These are phyloP conservation scores for Morinoia aosen DNA, from an alignment of 2,888 invertebrate species.

Conservation along the genomic window DNA sequence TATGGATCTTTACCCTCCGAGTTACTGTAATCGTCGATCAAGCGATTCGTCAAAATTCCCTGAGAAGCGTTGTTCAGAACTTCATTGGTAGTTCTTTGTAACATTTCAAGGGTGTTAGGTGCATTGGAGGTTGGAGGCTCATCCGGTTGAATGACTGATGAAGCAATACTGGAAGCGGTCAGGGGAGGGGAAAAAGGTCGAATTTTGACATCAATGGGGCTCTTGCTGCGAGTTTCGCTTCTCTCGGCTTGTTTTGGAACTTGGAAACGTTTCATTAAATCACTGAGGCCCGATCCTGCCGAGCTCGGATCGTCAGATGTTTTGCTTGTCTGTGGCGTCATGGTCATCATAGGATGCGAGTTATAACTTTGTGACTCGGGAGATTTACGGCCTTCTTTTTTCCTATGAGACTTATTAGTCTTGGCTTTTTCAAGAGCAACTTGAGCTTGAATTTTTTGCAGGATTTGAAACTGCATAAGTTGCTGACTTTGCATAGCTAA, in stretches of 20 bases:
- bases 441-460: constrained; percentile 92
- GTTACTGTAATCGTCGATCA: constrained; percentile 81
- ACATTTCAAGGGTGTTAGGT: constrained; percentile 91
- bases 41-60: constrained; percentile 87
- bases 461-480: constrained; percentile 92
- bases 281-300: constrained; percentile 18
- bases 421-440: constrained; percentile 74
- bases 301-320: not conserved
- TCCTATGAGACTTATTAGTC: not conserved
- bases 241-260: not conserved
- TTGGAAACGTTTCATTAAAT: constrained; percentile 45
- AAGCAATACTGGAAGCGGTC: constrained; percentile 81
- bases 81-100: constrained; percentile 89
- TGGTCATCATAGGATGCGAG: not conserved
- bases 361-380: constrained; percentile 15
- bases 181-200: constrained; percentile 82
- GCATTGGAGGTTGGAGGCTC: constrained; percentile 78
- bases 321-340: constrained; percentile 40
- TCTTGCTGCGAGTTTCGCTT: not conserved
- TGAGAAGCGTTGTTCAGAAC: constrained; percentile 94
- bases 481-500: constrained; percentile 96
- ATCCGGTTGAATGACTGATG: constrained; percentile 65
- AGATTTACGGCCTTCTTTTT: constrained; percentile 49
- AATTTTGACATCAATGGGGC: constrained; percentile 49
- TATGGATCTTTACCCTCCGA: constrained; percentile 85